Conservation (phyloP, 2,113 vertebrate species). For the Leucoraja erinaceus region DNA sequence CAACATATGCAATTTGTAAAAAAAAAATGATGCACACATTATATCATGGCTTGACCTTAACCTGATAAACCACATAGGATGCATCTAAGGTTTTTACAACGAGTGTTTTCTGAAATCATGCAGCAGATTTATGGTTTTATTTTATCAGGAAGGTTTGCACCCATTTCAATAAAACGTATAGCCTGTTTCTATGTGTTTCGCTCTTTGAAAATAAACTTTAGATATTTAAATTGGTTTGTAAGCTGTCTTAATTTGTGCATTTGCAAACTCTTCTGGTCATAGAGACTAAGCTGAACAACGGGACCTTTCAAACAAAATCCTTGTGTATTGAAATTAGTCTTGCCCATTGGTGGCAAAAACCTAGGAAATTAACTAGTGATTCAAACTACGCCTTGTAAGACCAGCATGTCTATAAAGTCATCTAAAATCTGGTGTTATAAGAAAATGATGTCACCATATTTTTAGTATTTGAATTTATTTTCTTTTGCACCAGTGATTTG, state of each 20-base stretch:
- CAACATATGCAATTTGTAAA: slow-evolving; percentile 37
- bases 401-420: slow-evolving; percentile 14
- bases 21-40: slow-evolving; percentile 28
- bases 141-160: slow-evolving; percentile 21
- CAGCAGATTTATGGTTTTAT: slow-evolving; percentile 26
- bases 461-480: background rate
- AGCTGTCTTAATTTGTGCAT: slow-evolving; percentile 31
- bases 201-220: slow-evolving; percentile 38
- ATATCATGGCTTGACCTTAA: slow-evolving; percentile 33
- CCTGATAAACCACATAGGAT: slow-evolving; percentile 12
- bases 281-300: background rate
- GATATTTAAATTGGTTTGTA: slow-evolving; percentile 35
- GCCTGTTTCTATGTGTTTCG: slow-evolving; percentile 37
- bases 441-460: background rate
- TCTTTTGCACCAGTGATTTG: background rate
- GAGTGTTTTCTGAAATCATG: background rate
- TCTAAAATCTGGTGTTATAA: background rate
- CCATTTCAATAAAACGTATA: slow-evolving; percentile 38
- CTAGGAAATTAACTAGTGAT: background rate
- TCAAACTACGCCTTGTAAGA: background rate
- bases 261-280: background rate
- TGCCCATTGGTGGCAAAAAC: background rate
- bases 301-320: background rate
- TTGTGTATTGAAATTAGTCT: background rate
- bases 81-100: slow-evolving; percentile 14